These are phyloP conservation scores for Pontoporia blainvillei DNA, from an alignment of 2,113 vertebrate species.

Conservation along the genomic window DNA sequence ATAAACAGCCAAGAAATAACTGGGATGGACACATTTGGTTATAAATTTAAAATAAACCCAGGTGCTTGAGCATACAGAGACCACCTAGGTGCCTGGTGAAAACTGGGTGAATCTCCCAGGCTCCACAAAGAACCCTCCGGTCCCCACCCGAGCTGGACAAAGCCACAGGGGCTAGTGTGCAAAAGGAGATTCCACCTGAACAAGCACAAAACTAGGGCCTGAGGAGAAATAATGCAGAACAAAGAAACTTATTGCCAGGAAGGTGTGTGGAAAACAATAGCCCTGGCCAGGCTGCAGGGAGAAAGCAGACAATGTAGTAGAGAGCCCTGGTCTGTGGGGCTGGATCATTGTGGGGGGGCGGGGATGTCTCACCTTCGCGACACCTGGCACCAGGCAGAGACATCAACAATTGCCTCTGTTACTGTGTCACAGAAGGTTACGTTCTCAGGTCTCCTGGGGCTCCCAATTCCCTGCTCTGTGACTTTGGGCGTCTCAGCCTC, in stretches of 20 bases:
- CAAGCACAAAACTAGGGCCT: neutral
- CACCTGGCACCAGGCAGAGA: neutral
- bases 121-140: neutral
- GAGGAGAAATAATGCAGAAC: neutral
- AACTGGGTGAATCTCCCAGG: neutral
- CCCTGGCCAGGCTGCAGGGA: neutral
- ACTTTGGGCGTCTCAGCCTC: neutral
- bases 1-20: neutral
- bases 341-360: fast-evolving
- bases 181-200: neutral
- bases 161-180: neutral
- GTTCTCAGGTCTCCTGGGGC: neutral
- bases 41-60: neutral
- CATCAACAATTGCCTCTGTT: neutral
- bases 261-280: neutral
- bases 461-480: neutral
- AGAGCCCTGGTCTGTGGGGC: neutral
- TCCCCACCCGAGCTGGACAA: neutral
- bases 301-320: neutral
- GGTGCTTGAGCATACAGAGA: neutral
- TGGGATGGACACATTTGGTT: neutral
- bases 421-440: fast-evolving
- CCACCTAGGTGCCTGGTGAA: neutral
- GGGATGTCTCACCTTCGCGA: neutral
- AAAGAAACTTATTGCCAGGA: neutral